phyloP scores from a whole-genome alignment of 2,113 vertebrate genomes.

The Limnothrissa miodon region DNA sequence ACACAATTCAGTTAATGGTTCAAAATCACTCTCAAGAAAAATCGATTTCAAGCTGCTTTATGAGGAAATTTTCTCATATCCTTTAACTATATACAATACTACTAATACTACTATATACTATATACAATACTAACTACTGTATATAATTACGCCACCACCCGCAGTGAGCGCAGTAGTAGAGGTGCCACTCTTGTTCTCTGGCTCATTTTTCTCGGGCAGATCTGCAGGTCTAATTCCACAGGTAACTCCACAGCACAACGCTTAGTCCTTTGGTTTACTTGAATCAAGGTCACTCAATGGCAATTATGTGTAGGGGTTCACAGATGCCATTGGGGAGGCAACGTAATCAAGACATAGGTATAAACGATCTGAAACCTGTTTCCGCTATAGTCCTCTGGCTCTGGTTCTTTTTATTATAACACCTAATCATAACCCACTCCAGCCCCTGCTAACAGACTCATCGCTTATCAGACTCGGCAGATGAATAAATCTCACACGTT shows the following conservation, averaged over 20 bases:
- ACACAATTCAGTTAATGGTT: neutral
- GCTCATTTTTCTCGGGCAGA: neutral
- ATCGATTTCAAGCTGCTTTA: neutral
- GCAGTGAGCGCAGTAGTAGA: neutral
- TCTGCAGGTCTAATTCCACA: neutral
- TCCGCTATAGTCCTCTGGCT: neutral
- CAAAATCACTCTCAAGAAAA: neutral
- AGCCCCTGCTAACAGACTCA: neutral
- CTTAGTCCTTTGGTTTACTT: neutral
- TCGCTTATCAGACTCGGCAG: neutral
- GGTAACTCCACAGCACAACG: neutral
- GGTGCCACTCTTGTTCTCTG: neutral
- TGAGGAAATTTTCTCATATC: neutral
- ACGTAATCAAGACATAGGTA: neutral
- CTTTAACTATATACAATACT: neutral
- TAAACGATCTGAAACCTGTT: neutral
- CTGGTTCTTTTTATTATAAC: neutral
- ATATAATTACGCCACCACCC: too few relatives aligned
- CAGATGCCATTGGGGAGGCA: neutral
- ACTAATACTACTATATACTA: too few relatives aligned
- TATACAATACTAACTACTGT: too few relatives aligned
- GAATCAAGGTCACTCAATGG: neutral
- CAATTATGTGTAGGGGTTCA: neutral
- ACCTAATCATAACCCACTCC: neutral
- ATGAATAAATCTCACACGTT: constrained; percentile 36